Conservation (phyloP, 2,888 invertebrate species). For the Rosalia funebris region DNA sequence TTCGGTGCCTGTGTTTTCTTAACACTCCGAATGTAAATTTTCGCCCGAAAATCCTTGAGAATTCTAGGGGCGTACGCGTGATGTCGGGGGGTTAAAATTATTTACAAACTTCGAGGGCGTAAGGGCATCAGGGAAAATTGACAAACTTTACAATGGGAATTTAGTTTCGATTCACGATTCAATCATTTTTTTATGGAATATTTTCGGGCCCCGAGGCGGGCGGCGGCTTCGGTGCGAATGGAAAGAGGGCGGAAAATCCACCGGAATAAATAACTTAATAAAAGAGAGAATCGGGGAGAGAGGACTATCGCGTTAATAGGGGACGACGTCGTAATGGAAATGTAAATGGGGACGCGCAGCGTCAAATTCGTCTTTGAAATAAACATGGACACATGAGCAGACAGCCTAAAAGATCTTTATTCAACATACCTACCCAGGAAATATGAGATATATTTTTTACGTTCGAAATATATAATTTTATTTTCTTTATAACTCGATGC, state of each 20-base stretch:
- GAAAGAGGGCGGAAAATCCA: slow-evolving; percentile 19
- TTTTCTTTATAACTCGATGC: too few species aligned
- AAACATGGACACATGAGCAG: too few species aligned
- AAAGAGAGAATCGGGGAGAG: slow-evolving; percentile 16
- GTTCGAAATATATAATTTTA: too few species aligned
- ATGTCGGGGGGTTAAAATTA: not conserved
- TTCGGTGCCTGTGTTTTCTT: too few species aligned
- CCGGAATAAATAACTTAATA: slow-evolving; percentile 24
- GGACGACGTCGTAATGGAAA: slow-evolving; percentile 4
- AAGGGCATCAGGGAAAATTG: slow-evolving; percentile 11
- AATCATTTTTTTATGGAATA: slow-evolving; percentile 7
- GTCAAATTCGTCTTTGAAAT: too few species aligned
- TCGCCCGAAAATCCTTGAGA: too few species aligned
- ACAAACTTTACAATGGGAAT: slow-evolving; percentile 24
- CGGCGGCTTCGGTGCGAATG: slow-evolving; percentile 3
- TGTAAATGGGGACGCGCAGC: not conserved
- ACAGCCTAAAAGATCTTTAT: too few species aligned
- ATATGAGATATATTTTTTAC: too few species aligned
- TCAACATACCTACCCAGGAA: too few species aligned
- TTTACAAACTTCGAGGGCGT: slow-evolving; percentile 1
- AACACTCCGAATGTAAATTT: too few species aligned
- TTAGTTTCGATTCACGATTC: slow-evolving; percentile 20
- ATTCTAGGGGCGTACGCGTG: not conserved
- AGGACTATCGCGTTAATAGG: slow-evolving; percentile 14
- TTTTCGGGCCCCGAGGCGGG: slow-evolving; percentile 2